Conservation (phyloP, 2,888 invertebrate genomes). For the Cerastis rubricosa region DNA sequence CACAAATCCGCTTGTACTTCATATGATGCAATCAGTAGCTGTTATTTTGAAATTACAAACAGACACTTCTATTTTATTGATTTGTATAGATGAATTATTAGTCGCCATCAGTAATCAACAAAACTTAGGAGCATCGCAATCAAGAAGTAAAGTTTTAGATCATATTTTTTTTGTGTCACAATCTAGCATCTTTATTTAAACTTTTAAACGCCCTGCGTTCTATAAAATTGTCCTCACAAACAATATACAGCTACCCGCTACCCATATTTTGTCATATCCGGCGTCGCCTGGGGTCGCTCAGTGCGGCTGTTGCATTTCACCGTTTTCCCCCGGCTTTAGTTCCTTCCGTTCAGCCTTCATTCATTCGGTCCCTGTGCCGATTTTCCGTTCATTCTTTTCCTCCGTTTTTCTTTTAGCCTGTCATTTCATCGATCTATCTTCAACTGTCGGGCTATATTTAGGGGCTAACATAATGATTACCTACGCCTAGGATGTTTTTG, state of each 20-base stretch:
- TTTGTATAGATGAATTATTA: background rate
- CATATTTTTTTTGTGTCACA: background rate
- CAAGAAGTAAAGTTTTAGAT: background rate
- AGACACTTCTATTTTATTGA: no score
- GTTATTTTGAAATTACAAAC: no score
- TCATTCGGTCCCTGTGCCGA: constrained; percentile 40
- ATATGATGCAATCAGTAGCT: no score
- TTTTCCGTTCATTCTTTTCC: constrained; percentile 31
- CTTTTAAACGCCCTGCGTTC: background rate
- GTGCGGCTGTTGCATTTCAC: constrained; percentile 56
- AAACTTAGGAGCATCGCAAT: no score
- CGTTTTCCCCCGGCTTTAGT: constrained; percentile 42
- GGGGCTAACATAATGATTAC: constrained; percentile 5
- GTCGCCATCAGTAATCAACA: background rate
- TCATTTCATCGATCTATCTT: constrained; percentile 36
- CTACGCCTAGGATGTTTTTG: constrained; percentile 20
- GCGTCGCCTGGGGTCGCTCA: constrained; percentile 29
- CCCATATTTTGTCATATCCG: constrained; percentile 57
- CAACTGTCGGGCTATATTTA: constrained; percentile 24
- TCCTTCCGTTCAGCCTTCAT: constrained; percentile 57
- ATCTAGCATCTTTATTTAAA: background rate
- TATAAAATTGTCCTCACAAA: constrained; percentile 35
- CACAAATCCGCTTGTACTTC: no score
- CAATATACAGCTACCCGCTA: constrained; percentile 14
- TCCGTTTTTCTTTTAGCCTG: constrained; percentile 31